Conservation (phyloP, 2,797 vertebrate genomes). For the Sparidentex hasta region DNA sequence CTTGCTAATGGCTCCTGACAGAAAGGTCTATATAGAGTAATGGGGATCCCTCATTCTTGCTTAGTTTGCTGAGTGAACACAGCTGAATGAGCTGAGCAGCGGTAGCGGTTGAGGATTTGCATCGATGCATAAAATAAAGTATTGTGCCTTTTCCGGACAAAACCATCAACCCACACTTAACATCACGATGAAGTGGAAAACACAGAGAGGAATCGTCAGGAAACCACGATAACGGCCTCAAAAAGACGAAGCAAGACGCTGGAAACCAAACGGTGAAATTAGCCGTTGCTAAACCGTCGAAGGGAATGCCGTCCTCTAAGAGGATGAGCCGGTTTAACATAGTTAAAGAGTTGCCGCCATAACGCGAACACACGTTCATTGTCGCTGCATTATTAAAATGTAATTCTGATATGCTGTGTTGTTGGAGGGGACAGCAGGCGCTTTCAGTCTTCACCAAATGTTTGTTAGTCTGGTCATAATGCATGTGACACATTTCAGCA, state of each 20-base stretch:
- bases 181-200: not conserved
- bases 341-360: not conserved
- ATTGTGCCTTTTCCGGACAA: constrained; percentile 10
- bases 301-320: too few relatives aligned
- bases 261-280: not conserved
- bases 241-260: not conserved
- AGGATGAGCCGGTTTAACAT: too few relatives aligned
- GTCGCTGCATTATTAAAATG: not conserved
- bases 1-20: constrained; percentile 46
- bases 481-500: not conserved
- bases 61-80: constrained; percentile 44
- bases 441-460: not conserved
- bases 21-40: constrained; percentile 41
- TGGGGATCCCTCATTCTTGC: constrained; percentile 38
- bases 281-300: not conserved
- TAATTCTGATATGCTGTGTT: constrained; percentile 4
- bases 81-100: constrained; percentile 31
- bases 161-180: constrained; percentile 12
- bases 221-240: not conserved
- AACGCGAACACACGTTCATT: not conserved
- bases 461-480: not conserved
- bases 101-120: not conserved
- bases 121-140: constrained; percentile 37
- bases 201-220: not conserved
- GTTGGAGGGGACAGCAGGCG: not conserved